Evolutionary conservation across 2,888 invertebrate species (phyloP).

Genomic region (Drosophila paranaensis): DNA sequence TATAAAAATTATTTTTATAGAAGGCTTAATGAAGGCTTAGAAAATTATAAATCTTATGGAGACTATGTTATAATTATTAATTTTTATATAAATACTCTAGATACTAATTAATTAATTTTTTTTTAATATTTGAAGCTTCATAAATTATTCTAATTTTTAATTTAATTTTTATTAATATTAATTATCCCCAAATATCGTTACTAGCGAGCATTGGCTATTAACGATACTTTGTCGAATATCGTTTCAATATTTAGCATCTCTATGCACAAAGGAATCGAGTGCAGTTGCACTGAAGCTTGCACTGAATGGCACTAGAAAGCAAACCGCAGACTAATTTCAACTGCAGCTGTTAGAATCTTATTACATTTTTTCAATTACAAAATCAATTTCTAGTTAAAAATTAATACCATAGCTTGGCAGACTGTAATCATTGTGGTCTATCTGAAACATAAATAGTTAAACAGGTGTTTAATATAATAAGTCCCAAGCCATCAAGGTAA

Average conservation of each 20-base stretch:
- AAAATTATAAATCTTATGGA: not conserved
- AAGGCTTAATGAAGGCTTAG: too few species aligned
- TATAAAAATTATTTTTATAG: too few species aligned
- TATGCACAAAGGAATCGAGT: not conserved
- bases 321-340: slow-evolving; percentile 8
- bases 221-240: not conserved
- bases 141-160: too few species aligned
- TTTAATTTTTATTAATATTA: too few species aligned
- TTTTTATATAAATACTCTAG: too few species aligned
- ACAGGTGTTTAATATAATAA: not conserved
- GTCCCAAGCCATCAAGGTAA: too few species aligned
- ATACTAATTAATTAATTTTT: too few species aligned
- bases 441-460: not conserved
- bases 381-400: slow-evolving; percentile 4
- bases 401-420: not conserved
- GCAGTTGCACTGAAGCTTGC: not conserved
- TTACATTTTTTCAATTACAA: slow-evolving; percentile 20
- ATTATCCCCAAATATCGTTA: too few species aligned
- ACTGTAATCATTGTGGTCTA: not conserved
- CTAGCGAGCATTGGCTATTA: not conserved
- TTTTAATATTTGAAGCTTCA: too few species aligned
- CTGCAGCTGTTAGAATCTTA: slow-evolving; percentile 45
- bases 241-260: not conserved
- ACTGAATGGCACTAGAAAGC: not conserved
- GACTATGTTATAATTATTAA: too few species aligned